Conservation (phyloP, 1,140 invertebrate species). For the Drosophila nikananu region DNA sequence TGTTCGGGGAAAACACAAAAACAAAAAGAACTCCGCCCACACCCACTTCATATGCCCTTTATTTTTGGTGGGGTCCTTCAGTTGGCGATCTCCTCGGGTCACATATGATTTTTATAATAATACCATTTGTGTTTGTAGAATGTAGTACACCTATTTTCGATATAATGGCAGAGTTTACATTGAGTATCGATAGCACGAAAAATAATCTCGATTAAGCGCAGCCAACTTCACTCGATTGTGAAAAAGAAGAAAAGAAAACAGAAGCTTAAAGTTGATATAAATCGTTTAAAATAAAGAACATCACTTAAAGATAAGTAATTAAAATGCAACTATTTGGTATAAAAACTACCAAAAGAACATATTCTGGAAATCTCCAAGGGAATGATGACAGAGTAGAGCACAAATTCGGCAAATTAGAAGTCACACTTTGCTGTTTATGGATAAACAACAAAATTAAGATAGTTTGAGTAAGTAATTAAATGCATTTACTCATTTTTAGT, state of each 20-base stretch:
- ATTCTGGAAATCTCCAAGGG: not conserved
- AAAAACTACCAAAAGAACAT: not conserved
- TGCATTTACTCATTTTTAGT: not conserved
- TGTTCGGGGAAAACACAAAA: constrained; percentile 20
- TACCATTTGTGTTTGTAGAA: not conserved
- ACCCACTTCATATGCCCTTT: not conserved
- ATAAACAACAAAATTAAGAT: too few relatives aligned
- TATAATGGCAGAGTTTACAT: too few relatives aligned
- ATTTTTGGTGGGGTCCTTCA: not conserved
- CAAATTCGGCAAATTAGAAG: not conserved
- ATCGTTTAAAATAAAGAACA: not conserved
- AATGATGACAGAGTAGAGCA: too few relatives aligned
- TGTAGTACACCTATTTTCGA: too few relatives aligned
- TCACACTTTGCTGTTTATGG: not conserved
- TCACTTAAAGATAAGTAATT: too few relatives aligned
- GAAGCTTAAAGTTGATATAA: not conserved
- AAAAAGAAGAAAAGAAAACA: not conserved
- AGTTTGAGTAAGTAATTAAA: not conserved
- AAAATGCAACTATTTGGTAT: not conserved
- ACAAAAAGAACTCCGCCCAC: not conserved
- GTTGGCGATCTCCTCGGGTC: not conserved
- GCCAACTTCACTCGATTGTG: not conserved
- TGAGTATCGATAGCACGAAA: too few relatives aligned
- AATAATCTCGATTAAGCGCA: not conserved
- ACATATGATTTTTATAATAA: not conserved